Base-by-base conservation (phyloP, 2,888 invertebrate genomes). In the Idaea straminata region DNA sequence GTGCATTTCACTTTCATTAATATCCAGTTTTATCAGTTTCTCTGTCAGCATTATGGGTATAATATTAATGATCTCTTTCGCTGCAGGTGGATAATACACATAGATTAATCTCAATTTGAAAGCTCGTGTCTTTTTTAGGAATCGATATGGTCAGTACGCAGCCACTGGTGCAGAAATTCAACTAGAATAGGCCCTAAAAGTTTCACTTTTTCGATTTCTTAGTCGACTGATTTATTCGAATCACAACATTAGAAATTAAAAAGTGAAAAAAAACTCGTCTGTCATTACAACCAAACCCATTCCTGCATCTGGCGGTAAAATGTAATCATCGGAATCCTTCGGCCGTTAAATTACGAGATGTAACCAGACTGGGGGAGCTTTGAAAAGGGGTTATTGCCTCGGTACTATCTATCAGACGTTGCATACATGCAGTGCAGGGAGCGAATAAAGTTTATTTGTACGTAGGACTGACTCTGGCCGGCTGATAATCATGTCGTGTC, bases 361-460 rank as follows among this genome's bases (percentile, higher is more conserved):
- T 80, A 83, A 72, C 81, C 83, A 84, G 83, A 83, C 85, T 83
- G 83, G 87, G 91, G 91, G 89, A 88, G 85, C 84, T 82, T 82
- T 80, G 84, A 83, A 85, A 85, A 86, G 89, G 91, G 92, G 92
- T 92, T 92, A 92, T 90, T 92, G 91, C 90, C 91, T 86, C 83
- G 82, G 82, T 80, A 83, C 84, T 86, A 83, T 83, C 85, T 84
- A 85, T 87, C 87, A 84, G 85, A 75, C 81, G 78, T 78, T 74
- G 76, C 76, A 47, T 86, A 84, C 87, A 87, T 87, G 63, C 67
- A 85, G 86, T 84, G 84, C 83, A 88, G 87, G 89, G 88, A 90
- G 87, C 85, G 89, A 91, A 92, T 91, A 91, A 91, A 88, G 86
- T 92, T 92, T 90, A 92, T 91, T 91, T 92, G 90, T 90, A 84